Base-by-base conservation (phyloP, 1,140 invertebrate genomes). In the Pissodes strobi region DNA sequence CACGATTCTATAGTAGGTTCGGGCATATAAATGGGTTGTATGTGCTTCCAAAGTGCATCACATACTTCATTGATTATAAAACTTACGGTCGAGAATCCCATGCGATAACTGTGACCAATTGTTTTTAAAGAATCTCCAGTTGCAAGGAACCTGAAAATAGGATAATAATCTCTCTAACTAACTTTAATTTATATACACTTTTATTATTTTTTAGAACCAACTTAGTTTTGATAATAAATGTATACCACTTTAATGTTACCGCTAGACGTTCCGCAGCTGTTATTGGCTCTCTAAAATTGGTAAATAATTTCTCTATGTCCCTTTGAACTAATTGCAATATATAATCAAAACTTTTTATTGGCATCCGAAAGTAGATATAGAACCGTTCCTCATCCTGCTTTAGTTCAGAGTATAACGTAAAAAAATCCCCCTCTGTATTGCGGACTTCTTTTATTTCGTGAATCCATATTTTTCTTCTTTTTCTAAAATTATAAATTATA, bases 111-210 rank as follows among this genome's bases (percentile, higher is more conserved):
- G 51, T 53, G 30, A 15, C 34, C 46, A 52, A 64, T 64, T 39
- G 51, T 64, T 38, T 41, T 48, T 17, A 57, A 57, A 21, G 25
- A 59, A 27, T 67, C 49, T 48, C 62, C 52, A 22, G 53, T 67
- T 12, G 41, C 52, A 6, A 67, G 38, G 58, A 34, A 64, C 38
- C 61, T 58, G 46, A 57, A 55, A 63, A 27, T n/a, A n/a, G n/a
- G n/a, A n/a, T n/a, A n/a, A n/a, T n/a, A n/a, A n/a, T n/a, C n/a
- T n/a, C n/a, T n/a, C n/a, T n/a, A n/a, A n/a, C n/a, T n/a, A n/a
- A 52, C 25, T 10, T 52, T 52, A 25, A n/a, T n/a, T n/a, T n/a
- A n/a, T n/a, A n/a, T n/a, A n/a, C n/a, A n/a, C n/a, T n/a, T n/a
- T n/a, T n/a, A n/a, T n/a, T n/a, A n/a, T n/a, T n/a, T n/a, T n/a